Conservation (phyloP, 2,888 invertebrate genomes). For the Urechis unicinctus region DNA sequence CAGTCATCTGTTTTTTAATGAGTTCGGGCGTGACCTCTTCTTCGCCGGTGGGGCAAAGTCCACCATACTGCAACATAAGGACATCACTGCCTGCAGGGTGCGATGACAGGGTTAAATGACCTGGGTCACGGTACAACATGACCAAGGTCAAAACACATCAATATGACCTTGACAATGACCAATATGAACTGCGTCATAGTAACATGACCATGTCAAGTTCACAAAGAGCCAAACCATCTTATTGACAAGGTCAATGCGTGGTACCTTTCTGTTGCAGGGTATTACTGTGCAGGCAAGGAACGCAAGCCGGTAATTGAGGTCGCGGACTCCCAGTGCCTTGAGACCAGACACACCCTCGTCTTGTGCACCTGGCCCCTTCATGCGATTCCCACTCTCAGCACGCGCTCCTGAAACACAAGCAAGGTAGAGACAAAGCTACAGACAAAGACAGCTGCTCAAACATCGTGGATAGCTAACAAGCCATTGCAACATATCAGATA, state of each 20-base stretch:
- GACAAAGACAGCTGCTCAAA: not conserved
- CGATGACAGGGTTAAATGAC: not conserved
- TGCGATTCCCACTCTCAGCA: constrained; percentile 65
- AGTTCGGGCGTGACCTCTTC: constrained; percentile 86
- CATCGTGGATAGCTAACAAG: too few relatives aligned
- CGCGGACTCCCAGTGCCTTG: constrained; percentile 78
- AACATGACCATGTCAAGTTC: too few relatives aligned
- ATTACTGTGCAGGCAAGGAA: constrained; percentile 91
- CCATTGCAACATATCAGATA: too few relatives aligned
- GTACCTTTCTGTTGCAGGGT: constrained; percentile 68
- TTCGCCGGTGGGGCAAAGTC: constrained; percentile 59
- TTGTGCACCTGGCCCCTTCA: constrained; percentile 53
- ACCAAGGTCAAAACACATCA: not conserved
- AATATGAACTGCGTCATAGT: too few relatives aligned
- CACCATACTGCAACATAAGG: constrained; percentile 19
- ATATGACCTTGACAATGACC: too few relatives aligned
- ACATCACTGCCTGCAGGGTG: not conserved
- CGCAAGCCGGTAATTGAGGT: constrained; percentile 79
- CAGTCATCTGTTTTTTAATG: constrained; percentile 87
- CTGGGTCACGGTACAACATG: not conserved
- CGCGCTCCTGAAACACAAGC: constrained; percentile 58
- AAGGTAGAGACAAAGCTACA: not conserved
- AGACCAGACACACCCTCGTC: constrained; percentile 77
- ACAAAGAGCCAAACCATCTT: too few relatives aligned
- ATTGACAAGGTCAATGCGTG: too few relatives aligned